A percentile compares a stretch with the other conserved stretches of the same genome.
phyloP scores from a whole-genome alignment of 2,797 vertebrate genomes.

The Otolemur crassicaudatus region DNA sequence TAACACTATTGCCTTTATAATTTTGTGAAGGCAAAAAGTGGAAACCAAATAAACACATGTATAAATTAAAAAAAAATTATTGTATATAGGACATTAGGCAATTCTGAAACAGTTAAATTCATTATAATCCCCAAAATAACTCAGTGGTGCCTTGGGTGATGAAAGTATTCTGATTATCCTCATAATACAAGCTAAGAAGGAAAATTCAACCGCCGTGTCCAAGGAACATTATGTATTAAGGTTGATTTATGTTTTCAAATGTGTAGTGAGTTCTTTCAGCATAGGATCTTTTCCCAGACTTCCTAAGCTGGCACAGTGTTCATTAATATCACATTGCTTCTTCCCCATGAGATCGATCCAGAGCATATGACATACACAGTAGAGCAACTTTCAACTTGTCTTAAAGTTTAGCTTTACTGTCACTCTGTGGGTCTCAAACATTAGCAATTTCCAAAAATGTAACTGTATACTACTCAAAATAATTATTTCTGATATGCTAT shows the following conservation, averaged over 20 bases:
- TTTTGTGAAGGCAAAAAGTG: no score
- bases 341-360: not conserved
- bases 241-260: constrained; percentile 59
- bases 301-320: not conserved
- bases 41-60: no score
- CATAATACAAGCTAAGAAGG: constrained; percentile 10
- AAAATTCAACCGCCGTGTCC: constrained; percentile 33
- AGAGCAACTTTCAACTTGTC: not conserved
- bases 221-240: constrained; percentile 16
- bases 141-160: not conserved
- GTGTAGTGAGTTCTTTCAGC: constrained; percentile 31
- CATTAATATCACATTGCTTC: constrained; percentile 14
- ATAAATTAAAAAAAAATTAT: not conserved
- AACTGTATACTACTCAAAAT: not conserved
- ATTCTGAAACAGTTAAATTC: constrained; percentile 40
- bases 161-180: constrained; percentile 60
- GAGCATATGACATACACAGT: not conserved
- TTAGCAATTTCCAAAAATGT: not conserved
- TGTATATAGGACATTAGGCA: not conserved
- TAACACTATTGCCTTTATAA: no score
- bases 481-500: not conserved
- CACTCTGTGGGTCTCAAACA: not conserved
- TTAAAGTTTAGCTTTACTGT: not conserved
- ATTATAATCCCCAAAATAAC: constrained; percentile 19
- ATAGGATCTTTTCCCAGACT: not conserved